These are phyloP conservation scores for Riptortus pedestris DNA, from an alignment of 1,140 invertebrate genomes.

Conservation along the genomic window DNA sequence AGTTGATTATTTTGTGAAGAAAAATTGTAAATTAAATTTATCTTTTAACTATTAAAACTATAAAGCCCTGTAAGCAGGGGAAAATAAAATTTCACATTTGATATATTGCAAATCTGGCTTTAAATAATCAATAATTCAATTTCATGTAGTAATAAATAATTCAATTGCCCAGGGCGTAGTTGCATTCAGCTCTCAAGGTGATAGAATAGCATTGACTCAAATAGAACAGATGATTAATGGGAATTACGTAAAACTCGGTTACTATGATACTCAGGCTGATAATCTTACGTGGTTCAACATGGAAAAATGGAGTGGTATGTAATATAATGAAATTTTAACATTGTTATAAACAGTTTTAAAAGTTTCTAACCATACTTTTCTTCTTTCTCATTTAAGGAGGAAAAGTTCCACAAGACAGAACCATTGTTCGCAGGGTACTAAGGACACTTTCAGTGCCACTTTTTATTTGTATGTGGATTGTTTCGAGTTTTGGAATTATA, in stretches of 20 bases:
- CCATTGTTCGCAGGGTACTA: constrained; percentile 71
- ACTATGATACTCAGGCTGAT: constrained; percentile 89
- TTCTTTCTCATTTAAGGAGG: constrained; percentile 45
- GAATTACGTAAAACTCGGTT: constrained; percentile 89
- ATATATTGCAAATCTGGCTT: neutral
- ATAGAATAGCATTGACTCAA: constrained; percentile 95
- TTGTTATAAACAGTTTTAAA: neutral
- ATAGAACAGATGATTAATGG: constrained; percentile 95
- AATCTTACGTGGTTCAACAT: constrained; percentile 86
- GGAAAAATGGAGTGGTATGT: constrained; percentile 76
- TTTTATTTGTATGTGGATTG: constrained; percentile 81
- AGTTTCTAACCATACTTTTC: neutral
- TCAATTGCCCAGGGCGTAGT: constrained; percentile 76
- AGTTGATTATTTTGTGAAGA: neutral
- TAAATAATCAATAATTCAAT: constrained; percentile 15
- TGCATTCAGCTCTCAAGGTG: constrained; percentile 92
- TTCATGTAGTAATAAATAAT: no score
- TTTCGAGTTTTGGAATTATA: constrained; percentile 75
- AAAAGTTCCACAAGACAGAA: constrained; percentile 82
- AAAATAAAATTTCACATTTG: no score
- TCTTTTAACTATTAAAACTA: neutral
- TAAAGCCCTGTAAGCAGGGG: neutral
- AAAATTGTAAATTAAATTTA: neutral
- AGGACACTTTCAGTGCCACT: constrained; percentile 76
- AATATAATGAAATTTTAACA: neutral